These are phyloP conservation scores for Acyrthosiphon pisum DNA, from an alignment of 1,140 invertebrate genomes.

Conservation along the genomic window DNA sequence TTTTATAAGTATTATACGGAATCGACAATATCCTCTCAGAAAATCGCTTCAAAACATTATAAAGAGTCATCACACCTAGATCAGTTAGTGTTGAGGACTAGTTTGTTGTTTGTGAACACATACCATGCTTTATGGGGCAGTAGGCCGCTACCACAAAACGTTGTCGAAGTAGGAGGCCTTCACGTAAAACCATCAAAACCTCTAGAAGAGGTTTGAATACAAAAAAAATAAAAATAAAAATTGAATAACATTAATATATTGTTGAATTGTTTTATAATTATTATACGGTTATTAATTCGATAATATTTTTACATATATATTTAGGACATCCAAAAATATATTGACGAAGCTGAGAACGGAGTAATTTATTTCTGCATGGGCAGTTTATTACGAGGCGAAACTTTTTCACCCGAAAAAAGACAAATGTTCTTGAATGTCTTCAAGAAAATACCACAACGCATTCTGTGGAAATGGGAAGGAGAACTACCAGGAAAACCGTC, in stretches of 20 bases:
- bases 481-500: slow-evolving; percentile 52
- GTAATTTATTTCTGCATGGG: slow-evolving; percentile 76
- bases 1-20: background rate
- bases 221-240: background rate
- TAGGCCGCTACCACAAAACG: slow-evolving; percentile 61
- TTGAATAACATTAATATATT: background rate
- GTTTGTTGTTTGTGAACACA: slow-evolving; percentile 62
- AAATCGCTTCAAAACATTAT: slow-evolving; percentile 25
- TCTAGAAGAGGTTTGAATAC: slow-evolving; percentile 61
- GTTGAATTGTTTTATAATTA: background rate
- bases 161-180: slow-evolving; percentile 62
- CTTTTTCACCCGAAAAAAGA: slow-evolving; percentile 62
- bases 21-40: background rate
- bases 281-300: background rate
- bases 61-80: slow-evolving; percentile 67
- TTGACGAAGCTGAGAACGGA: slow-evolving; percentile 65
- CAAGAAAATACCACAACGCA: slow-evolving; percentile 64
- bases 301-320: background rate
- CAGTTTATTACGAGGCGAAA: slow-evolving; percentile 62
- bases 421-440: slow-evolving; percentile 64
- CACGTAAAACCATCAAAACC: slow-evolving; percentile 61
- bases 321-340: slow-evolving; percentile 60
- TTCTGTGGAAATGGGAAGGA: slow-evolving; percentile 67
- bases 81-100: slow-evolving; percentile 58
- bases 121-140: slow-evolving; percentile 58